A percentile compares a stretch with the other conserved stretches of the same genome.
These are phyloP conservation scores for Halictus quadricinctus DNA, from an alignment of 2,888 invertebrate species.

Conservation along the genomic window DNA sequence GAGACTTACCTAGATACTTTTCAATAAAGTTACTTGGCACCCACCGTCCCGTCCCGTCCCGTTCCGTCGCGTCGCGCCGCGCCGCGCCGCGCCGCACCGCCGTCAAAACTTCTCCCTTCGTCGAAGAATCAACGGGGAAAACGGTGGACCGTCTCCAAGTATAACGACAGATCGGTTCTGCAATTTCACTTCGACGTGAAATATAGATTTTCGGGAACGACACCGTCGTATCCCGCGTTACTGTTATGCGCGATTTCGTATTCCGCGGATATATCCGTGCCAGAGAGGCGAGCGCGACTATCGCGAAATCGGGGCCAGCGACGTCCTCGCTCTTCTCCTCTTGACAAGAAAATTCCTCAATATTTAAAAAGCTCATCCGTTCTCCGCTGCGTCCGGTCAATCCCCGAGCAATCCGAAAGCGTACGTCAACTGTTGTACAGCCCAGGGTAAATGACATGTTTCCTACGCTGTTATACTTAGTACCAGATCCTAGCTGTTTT, in stretches of 20 bases:
- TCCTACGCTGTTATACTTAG: background rate
- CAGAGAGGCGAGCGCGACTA: slow-evolving; percentile 46
- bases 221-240: slow-evolving; percentile 20
- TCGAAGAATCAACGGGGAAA: slow-evolving; percentile 35
- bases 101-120: slow-evolving; percentile 61
- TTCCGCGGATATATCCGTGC: slow-evolving; percentile 52
- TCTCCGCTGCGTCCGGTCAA: background rate
- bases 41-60: slow-evolving; percentile 52
- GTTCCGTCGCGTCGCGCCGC: slow-evolving; percentile 15
- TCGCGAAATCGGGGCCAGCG: slow-evolving; percentile 13
- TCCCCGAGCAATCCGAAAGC: background rate
- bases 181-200: slow-evolving; percentile 36
- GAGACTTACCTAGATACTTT: slow-evolving; percentile 70
- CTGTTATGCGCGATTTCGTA: slow-evolving; percentile 40
- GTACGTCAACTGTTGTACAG: background rate
- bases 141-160: slow-evolving; percentile 38
- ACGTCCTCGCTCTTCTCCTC: slow-evolving; percentile 12
- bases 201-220: slow-evolving; percentile 52
- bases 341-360: slow-evolving; percentile 40
- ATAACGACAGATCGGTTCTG: slow-evolving; percentile 60
- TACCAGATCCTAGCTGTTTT: no score
- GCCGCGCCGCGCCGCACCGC: slow-evolving; percentile 30
- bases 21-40: slow-evolving; percentile 72
- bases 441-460: background rate
- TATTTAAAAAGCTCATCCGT: slow-evolving; percentile 60